Evolutionary conservation across 2,113 vertebrate genomes (phyloP), one percentile per base, ranked within the genome.

Genomic region (Cardinalis cardinalis): DNA sequence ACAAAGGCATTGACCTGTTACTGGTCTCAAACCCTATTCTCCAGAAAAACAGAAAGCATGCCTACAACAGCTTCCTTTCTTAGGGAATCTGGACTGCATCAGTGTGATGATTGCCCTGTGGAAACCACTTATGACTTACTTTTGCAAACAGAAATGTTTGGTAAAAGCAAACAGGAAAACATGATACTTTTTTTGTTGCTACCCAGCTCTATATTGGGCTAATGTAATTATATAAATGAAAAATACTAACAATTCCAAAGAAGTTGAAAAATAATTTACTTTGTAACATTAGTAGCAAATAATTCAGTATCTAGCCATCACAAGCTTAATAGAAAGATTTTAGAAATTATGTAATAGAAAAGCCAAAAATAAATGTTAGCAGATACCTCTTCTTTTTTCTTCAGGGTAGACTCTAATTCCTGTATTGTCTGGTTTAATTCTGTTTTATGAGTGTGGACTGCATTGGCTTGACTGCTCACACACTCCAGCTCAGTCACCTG

Each of bases 351-450:
- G 2, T 20, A 55, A 59, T 6, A 49, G 12, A 40, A 91, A 72
- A 66, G 15, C 7, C 31, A 70, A 34, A 14, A 93, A 58, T 9
- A 66, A 86, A 84, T n/a, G 28, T 79, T 64, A 85, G 51, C 31
- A 92, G 91, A 43, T 97, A 99, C 99, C 99, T 99, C 99, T 96
- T 99, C 99, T 95, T 99, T 99, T 90, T 97, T 98, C 97, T 99
- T 99, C 92, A 99, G 94, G 0, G 98, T 98, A 48, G 97, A 96
- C 87, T 99, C 99, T 91, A 99, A 96, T 88, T 99, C 99, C 95
- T 99, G 99, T 95, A 99, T 99, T 83, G 99, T 99, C 97, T 99
- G 99, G 96, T 99, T 99, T 90, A 99, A 97, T 91, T 99, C 99
- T 46, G 98, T 98, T 98, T 99, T 99, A 92, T 99, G 99, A 70